Evolutionary conservation across 2,888 invertebrate genomes (phyloP).

Genomic region (Hydriomena furcata): DNA sequence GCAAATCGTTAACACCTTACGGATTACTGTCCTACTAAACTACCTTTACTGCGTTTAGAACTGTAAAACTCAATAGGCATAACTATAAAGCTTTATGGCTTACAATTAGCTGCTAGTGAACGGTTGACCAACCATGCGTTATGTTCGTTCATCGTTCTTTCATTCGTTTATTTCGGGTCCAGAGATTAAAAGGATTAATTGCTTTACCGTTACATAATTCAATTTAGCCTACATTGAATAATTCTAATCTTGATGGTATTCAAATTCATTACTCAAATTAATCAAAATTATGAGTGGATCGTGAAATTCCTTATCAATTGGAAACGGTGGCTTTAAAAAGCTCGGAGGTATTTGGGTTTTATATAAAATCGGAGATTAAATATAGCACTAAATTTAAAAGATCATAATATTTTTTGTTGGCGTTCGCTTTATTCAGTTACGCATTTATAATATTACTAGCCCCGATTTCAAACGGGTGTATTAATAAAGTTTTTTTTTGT

Average conservation of each 20-base stretch:
- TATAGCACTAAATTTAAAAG: too few relatives aligned
- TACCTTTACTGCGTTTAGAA: not conserved
- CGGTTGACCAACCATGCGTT: conserved; percentile 21
- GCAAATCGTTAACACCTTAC: not conserved
- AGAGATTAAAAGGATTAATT: conserved; percentile 16
- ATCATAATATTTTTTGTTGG: too few relatives aligned
- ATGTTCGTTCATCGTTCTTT: conserved; percentile 18
- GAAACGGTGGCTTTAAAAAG: conserved; percentile 1
- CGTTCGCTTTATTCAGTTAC: too few relatives aligned
- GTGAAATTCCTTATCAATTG: conserved; percentile 17
- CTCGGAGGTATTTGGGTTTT: not conserved
- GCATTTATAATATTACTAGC: too few relatives aligned
- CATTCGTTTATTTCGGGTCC: conserved; percentile 13
- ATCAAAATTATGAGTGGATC: conserved; percentile 11
- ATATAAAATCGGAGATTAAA: too few relatives aligned
- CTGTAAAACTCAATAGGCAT: conserved; percentile 13
- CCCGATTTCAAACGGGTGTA: too few relatives aligned
- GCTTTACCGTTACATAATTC: conserved; percentile 9
- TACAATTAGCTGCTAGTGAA: conserved; percentile 18
- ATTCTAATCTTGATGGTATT: conserved; percentile 14
- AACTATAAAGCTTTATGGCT: conserved; percentile 27
- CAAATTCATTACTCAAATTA: conserved; percentile 19
- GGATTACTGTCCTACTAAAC: not conserved
- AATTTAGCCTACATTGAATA: conserved; percentile 11
- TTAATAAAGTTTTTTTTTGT: too few relatives aligned